Conservation (phyloP, 2,113 vertebrate species). For the Ctenomys sociabilis region DNA sequence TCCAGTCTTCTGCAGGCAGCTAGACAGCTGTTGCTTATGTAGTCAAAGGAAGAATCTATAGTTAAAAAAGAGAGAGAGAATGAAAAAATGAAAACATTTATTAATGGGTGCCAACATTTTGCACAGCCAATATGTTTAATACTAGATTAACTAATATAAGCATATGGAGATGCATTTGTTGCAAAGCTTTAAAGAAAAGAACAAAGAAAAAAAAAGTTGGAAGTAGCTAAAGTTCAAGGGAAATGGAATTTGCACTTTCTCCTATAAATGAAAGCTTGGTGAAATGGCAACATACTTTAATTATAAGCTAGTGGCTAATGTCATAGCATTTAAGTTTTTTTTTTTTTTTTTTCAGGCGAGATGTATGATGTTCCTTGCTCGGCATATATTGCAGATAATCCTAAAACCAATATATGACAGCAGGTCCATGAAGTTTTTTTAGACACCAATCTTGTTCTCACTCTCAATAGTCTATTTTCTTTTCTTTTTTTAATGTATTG, state of each 20-base stretch:
- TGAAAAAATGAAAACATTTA: slow-evolving; percentile 92
- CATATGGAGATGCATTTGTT: slow-evolving; percentile 92
- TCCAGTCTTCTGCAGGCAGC: slow-evolving; percentile 90
- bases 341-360: slow-evolving; percentile 70
- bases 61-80: slow-evolving; percentile 85
- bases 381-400: slow-evolving; percentile 66
- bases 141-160: slow-evolving; percentile 92
- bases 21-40: slow-evolving; percentile 93
- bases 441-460: slow-evolving; percentile 49
- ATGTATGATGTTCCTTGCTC: slow-evolving; percentile 75
- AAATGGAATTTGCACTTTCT: slow-evolving; percentile 90
- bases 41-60: slow-evolving; percentile 91
- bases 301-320: slow-evolving; percentile 89
- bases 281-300: slow-evolving; percentile 89
- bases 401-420: slow-evolving; percentile 64
- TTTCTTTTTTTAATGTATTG: fast-evolving
- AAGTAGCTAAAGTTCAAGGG: slow-evolving; percentile 88
- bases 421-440: slow-evolving; percentile 60
- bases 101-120: slow-evolving; percentile 92
- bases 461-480: background rate
- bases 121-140: slow-evolving; percentile 92
- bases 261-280: slow-evolving; percentile 88
- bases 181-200: slow-evolving; percentile 91
- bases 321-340: slow-evolving; percentile 87
- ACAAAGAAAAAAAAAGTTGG: slow-evolving; percentile 90